Evolutionary conservation across 1,140 invertebrate genomes (phyloP).

Genomic region (Heterodera schachtii): DNA sequence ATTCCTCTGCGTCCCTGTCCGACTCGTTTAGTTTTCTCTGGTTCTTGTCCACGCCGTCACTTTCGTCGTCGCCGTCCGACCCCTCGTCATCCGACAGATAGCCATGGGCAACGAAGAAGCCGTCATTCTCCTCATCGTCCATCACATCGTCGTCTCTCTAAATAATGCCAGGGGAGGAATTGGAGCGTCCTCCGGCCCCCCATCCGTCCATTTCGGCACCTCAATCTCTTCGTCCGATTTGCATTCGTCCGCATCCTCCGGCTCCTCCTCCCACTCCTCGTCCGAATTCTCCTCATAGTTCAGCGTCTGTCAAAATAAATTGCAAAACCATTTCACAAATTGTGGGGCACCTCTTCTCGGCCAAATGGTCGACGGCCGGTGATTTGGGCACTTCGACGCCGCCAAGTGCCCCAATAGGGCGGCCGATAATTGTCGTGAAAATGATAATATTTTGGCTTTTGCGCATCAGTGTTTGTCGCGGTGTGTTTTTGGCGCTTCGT

Average conservation of each 20-base stretch:
- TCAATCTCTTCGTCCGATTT: conserved; percentile 67
- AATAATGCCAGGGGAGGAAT: background rate
- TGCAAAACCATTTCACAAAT: background rate
- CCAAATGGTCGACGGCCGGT: conserved; percentile 78
- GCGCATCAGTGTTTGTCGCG: background rate
- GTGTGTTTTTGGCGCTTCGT: background rate
- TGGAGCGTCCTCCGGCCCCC: too few species aligned
- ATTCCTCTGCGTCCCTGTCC: conserved; percentile 11
- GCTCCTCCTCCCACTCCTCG: conserved; percentile 96
- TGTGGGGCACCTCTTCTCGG: conserved; percentile 72
- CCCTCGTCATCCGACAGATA: conserved; percentile 83
- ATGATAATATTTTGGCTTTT: conserved; percentile 80
- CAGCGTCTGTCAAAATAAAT: conserved; percentile 69
- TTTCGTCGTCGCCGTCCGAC: conserved; percentile 71
- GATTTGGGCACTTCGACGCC: conserved; percentile 76
- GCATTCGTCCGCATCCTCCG: conserved; percentile 72
- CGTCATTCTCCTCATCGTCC: conserved; percentile 78
- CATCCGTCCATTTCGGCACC: conserved; percentile 13
- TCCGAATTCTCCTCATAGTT: conserved; percentile 96
- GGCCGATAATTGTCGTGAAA: conserved; percentile 90
- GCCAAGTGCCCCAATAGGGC: conserved; percentile 94
- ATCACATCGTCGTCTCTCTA: conserved; percentile 75
- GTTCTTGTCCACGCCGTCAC: conserved; percentile 18
- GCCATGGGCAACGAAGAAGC: conserved; percentile 94
- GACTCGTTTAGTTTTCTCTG: conserved; percentile 10